Base-by-base conservation (phyloP, 2,888 invertebrate species). In the Coelopa pilipes region DNA sequence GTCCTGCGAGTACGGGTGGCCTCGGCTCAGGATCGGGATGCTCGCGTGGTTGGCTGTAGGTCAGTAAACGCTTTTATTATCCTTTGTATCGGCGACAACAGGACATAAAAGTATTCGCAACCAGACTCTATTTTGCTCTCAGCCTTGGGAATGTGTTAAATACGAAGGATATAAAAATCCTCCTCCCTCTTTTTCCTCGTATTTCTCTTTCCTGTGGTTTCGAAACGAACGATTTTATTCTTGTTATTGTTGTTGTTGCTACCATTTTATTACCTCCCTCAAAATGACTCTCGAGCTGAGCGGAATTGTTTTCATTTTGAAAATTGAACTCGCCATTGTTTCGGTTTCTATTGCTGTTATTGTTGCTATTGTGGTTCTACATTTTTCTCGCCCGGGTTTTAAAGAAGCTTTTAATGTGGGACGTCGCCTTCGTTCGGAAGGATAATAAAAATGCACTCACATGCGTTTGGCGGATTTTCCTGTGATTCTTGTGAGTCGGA, bases 241-340 rank as follows among this genome's bases (percentile, higher is more conserved):
- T 34, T 34, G 7, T 34, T 34, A 7, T 34, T 34, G 2, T 34
- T 34, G 34, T 34, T 34, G 47, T 74, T 74, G 53, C 60, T 66
- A 77, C 74, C 74, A 73, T 77, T 77, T 76, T 76, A 77, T 77
- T 76, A 21, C 57, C 57, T 53, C 57, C 17, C 17, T 57, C 21
- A n/a, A 57, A 57, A 57, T 57, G 57, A 57, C 57, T 19, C 21
- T 57, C 21, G 57, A 19, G 57, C 12, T 57, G 57, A 57, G 7
- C 19, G 17, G 57, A 57, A 57, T 15, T 57, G 17, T 57, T 57
- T 57, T 57, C 57, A 57, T 57, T 57, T 57, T n/a, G 57, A 57
- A 57, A 57, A 57, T n/a, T 57, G 57, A 19, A 57, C 57, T 11
- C 11, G 17, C 57, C 57, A 19, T 57, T 19, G 17, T 57, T 57